These are phyloP conservation scores for Rhinatrema bivittatum DNA, from an alignment of 2,797 vertebrate species.

Conservation along the genomic window DNA sequence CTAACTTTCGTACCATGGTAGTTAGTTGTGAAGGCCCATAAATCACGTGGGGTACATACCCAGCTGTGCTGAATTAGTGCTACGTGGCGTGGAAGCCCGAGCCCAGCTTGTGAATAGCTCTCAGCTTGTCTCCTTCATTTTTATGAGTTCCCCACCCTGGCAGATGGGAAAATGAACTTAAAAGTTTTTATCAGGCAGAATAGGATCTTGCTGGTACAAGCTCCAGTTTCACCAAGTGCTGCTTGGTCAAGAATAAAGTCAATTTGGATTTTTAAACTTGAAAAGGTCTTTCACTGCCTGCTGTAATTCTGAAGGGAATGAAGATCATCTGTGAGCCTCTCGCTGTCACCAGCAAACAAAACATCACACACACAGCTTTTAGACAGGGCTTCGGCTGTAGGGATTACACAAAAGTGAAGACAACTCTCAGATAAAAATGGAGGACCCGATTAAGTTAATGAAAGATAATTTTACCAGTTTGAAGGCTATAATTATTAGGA, in stretches of 20 bases:
- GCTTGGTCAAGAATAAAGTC: slow-evolving; percentile 16
- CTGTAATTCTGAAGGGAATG: slow-evolving; percentile 8
- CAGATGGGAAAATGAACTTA: not conserved
- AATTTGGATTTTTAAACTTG: slow-evolving; percentile 29
- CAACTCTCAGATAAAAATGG: slow-evolving; percentile 54
- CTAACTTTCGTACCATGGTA: too few species aligned
- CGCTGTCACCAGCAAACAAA: slow-evolving; percentile 25
- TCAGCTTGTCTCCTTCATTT: not conserved
- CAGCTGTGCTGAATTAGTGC: slow-evolving; percentile 25
- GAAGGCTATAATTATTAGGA: slow-evolving; percentile 60
- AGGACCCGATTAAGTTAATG: slow-evolving; percentile 57
- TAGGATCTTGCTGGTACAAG: slow-evolving; percentile 17
- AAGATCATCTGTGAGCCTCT: slow-evolving; percentile 25
- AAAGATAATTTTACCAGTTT: slow-evolving; percentile 53
- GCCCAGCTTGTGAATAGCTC: slow-evolving; percentile 13
- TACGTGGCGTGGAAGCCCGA: slow-evolving; percentile 17
- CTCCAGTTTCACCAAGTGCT: slow-evolving; percentile 18
- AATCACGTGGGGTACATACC: slow-evolving; percentile 11
- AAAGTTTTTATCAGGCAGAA: slow-evolving; percentile 9
- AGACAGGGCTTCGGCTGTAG: slow-evolving; percentile 31
- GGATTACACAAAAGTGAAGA: slow-evolving; percentile 42
- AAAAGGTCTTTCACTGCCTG: slow-evolving; percentile 1
- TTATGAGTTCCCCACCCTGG: too few species aligned
- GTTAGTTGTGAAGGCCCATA: slow-evolving; percentile 12
- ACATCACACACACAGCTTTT: slow-evolving; percentile 14